phyloP scores from a whole-genome alignment of 2,888 invertebrate species.

The Apamea sordens region DNA sequence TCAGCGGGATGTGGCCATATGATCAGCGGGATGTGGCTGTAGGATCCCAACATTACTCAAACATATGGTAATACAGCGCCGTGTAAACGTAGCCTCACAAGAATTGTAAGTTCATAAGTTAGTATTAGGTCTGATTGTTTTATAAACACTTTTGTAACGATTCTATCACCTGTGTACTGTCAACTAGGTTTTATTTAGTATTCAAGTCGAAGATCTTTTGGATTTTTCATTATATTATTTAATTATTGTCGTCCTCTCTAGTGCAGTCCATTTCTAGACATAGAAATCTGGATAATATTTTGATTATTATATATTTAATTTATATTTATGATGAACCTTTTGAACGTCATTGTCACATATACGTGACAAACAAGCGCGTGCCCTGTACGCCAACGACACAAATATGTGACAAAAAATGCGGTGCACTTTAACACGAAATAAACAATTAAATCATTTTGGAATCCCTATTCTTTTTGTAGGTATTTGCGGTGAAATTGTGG shows the following conservation, averaged over 20 bases:
- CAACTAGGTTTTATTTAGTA: constrained; percentile 41
- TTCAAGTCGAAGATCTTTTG: constrained; percentile 37
- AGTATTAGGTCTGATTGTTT: constrained; percentile 64
- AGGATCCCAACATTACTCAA: neutral
- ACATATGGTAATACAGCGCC: neutral
- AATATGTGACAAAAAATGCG: too few species aligned
- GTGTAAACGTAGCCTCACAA: neutral
- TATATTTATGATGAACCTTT: neutral
- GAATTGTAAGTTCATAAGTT: constrained; percentile 40
- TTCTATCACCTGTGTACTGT: constrained; percentile 60
- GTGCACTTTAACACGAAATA: too few species aligned
- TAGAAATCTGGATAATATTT: neutral
- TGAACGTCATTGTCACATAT: too few species aligned
- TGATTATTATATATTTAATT: neutral
- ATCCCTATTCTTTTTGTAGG: too few species aligned
- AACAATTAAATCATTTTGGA: too few species aligned
- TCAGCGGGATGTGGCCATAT: neutral
- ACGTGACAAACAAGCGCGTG: too few species aligned
- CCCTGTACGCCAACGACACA: too few species aligned
- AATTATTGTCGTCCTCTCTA: too few species aligned
- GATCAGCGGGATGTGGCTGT: neutral
- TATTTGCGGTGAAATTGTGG: too few species aligned
- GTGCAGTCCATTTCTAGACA: neutral
- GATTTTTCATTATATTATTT: neutral
- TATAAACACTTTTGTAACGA: constrained; percentile 55